Evolutionary conservation across 2,888 invertebrate genomes (phyloP).

Genomic region (Salpingus planirostris): DNA sequence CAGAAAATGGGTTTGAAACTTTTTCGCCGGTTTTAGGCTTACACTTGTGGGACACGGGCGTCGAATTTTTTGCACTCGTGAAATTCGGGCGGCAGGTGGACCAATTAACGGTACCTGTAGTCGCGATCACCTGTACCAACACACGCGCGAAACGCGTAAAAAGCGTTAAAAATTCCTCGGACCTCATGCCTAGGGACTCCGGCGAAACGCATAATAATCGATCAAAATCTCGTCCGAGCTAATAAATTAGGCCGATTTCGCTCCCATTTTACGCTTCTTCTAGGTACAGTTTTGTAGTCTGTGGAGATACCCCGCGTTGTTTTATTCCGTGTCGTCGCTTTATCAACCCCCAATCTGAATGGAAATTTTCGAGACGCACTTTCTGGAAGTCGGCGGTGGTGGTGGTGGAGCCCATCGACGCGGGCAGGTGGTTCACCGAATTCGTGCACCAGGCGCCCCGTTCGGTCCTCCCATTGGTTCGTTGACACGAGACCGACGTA

Average conservation of each 20-base stretch:
- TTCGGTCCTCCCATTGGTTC: conserved; percentile 32
- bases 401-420: conserved; percentile 4
- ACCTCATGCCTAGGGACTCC: too few species aligned
- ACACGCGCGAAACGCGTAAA: conserved; percentile 24
- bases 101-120: conserved; percentile 42
- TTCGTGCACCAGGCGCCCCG: conserved; percentile 34
- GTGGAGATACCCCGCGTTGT: too few species aligned
- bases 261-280: too few species aligned
- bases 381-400: background rate
- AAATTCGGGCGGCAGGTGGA: conserved; percentile 36
- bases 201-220: too few species aligned
- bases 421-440: conserved; percentile 37
- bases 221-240: too few species aligned
- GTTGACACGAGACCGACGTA: conserved; percentile 33
- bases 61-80: conserved; percentile 21
- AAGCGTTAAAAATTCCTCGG: conserved; percentile 26
- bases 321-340: too few species aligned
- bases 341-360: too few species aligned
- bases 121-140: conserved; percentile 38
- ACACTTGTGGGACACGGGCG: too few species aligned
- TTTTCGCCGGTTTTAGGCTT: too few species aligned
- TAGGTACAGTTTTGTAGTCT: too few species aligned
- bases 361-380: background rate
- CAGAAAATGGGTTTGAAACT: too few species aligned
- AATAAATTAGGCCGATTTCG: too few species aligned